Conservation (phyloP, 2,888 invertebrate species). For the Calliphora vomitoria region DNA sequence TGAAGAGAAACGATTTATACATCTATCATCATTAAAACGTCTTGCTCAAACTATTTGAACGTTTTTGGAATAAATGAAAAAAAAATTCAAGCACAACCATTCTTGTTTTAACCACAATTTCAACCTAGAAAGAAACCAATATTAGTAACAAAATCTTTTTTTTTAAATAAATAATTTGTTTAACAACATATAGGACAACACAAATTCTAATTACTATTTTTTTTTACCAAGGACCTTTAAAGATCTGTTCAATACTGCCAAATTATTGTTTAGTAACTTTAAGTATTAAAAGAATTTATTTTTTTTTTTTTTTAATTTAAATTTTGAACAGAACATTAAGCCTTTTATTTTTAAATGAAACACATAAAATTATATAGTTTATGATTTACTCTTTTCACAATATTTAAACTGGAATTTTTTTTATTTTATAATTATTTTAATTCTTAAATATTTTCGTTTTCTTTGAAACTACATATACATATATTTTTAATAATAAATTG, state of each 20-base stretch:
- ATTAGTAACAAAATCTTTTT: constrained; percentile 68
- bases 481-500: constrained; percentile 2
- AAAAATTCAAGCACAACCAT: constrained; percentile 36
- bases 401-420: constrained; percentile 45
- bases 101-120: constrained; percentile 30
- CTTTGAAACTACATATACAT: not conserved
- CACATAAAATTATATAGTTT: constrained; percentile 39
- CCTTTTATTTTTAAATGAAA: constrained; percentile 51
- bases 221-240: not conserved
- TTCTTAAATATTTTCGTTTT: constrained; percentile 30
- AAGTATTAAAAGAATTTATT: not conserved
- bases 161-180: not conserved
- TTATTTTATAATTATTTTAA: constrained; percentile 44
- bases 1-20: too few relatives aligned
- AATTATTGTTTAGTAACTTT: not conserved
- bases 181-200: constrained; percentile 8
- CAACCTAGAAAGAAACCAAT: constrained; percentile 73
- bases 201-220: not conserved
- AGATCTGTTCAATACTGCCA: constrained; percentile 5
- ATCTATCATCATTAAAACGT: not conserved
- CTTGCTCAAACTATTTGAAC: constrained; percentile 28
- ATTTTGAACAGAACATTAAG: constrained; percentile 12
- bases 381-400: constrained; percentile 41
- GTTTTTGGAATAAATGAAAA: constrained; percentile 15
- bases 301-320: too few relatives aligned